A percentile compares a stretch with the other conserved stretches of the same genome.
phyloP scores from a whole-genome alignment of 1,140 invertebrate genomes.

The Chrysomallon squamiferum region DNA sequence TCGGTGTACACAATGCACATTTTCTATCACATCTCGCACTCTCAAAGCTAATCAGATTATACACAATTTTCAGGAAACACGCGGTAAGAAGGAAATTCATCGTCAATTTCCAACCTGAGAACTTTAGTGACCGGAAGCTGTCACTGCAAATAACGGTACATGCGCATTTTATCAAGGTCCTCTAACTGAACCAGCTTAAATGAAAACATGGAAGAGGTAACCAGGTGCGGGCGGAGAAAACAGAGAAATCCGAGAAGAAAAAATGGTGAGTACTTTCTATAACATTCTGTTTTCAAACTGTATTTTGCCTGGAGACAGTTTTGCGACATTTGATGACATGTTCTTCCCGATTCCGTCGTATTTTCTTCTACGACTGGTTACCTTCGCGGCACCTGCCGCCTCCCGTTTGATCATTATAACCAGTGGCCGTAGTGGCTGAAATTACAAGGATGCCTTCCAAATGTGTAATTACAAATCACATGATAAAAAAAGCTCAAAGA shows the following conservation, averaged over 20 bases:
- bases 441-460: no score
- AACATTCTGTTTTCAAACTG: no score
- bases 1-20: constrained; percentile 7
- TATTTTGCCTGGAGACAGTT: no score
- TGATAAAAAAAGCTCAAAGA: no score
- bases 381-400: constrained; percentile 2
- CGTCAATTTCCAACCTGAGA: constrained; percentile 3
- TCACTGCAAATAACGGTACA: constrained; percentile 30
- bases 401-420: not conserved
- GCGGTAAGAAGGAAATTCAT: constrained; percentile 10
- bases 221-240: constrained; percentile 35
- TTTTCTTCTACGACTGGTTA: not conserved
- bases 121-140: constrained; percentile 24
- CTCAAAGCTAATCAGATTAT: constrained; percentile 18
- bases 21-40: constrained; percentile 10
- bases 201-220: constrained; percentile 38
- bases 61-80: not conserved
- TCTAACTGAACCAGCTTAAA: constrained; percentile 19
- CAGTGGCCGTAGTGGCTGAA: no score
- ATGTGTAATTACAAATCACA: no score
- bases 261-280: constrained; percentile 25
- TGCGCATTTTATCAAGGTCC: constrained; percentile 28
- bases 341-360: not conserved
- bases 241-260: constrained; percentile 27
- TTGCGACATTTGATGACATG: no score